Percentiles rank a stretch among this genome's conserved stretches.
Evolutionary conservation across 2,113 vertebrate species (phyloP).

Genomic region (Lycocorax pyrrhopterus): DNA sequence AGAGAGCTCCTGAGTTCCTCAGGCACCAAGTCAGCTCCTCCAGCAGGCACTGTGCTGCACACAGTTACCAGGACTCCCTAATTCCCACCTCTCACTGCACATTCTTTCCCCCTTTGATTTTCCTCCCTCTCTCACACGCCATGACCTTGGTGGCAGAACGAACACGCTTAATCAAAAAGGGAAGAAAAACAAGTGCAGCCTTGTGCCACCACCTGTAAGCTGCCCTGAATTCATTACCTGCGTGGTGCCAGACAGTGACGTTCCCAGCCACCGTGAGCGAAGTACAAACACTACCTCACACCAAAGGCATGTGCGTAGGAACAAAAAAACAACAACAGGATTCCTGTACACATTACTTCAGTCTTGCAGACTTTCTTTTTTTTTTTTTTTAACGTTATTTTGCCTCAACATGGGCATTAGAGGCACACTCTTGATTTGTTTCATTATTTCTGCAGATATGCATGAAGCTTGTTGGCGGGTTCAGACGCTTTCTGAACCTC

Average conservation of each 20-base stretch:
- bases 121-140: neutral
- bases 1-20: neutral
- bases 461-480: neutral
- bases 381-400: neutral
- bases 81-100: neutral
- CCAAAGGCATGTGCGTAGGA: conserved; percentile 59
- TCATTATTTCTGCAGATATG: neutral
- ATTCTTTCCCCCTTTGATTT: neutral
- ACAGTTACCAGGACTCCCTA: neutral
- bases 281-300: conserved; percentile 54
- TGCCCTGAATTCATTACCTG: conserved; percentile 43
- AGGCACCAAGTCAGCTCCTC: neutral
- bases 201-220: conserved; percentile 51
- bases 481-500: neutral
- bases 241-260: conserved; percentile 37
- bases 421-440: neutral
- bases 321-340: conserved; percentile 58
- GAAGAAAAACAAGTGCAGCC: conserved; percentile 17
- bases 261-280: conserved; percentile 9
- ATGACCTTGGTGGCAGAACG: conserved; percentile 9
- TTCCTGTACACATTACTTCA: conserved; percentile 39
- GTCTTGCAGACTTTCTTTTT: neutral
- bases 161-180: neutral
- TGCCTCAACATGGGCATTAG: neutral
- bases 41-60: neutral